A percentile compares a stretch with the other conserved stretches of the same genome.
These are phyloP conservation scores for Colletes latitarsis DNA, from an alignment of 1,140 invertebrate species.

Conservation along the genomic window DNA sequence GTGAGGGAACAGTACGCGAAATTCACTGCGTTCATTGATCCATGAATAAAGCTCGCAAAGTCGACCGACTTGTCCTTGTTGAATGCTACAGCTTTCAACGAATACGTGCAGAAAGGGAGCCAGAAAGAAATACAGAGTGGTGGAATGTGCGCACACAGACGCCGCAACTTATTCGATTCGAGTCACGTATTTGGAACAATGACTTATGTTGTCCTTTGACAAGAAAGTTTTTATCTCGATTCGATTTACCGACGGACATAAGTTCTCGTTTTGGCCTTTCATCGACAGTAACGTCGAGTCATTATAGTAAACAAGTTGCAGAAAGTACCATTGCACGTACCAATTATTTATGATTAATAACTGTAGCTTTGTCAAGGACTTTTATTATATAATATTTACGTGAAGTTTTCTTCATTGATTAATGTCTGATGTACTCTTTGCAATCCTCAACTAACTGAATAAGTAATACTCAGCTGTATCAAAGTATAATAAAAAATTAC, in stretches of 20 bases:
- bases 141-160: neutral
- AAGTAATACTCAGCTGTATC: no score
- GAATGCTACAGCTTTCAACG: neutral
- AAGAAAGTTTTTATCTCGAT: neutral
- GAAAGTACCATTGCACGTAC: no score
- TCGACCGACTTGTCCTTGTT: slow-evolving; percentile 25
- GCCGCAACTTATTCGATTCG: neutral
- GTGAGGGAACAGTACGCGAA: neutral
- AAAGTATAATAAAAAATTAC: no score
- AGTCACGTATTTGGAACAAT: slow-evolving; percentile 1
- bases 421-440: no score
- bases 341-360: no score
- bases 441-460: no score
- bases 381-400: no score
- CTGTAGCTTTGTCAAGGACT: no score
- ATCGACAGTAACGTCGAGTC: neutral
- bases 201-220: neutral
- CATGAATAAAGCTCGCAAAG: slow-evolving; percentile 34
- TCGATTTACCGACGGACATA: neutral
- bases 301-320: no score
- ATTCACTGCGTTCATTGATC: slow-evolving; percentile 43
- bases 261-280: neutral
- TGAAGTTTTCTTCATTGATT: no score
- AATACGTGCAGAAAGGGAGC: neutral
- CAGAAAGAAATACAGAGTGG: neutral